Base-by-base conservation (phyloP, 2,888 invertebrate genomes). In the Xanthia icteritia region DNA sequence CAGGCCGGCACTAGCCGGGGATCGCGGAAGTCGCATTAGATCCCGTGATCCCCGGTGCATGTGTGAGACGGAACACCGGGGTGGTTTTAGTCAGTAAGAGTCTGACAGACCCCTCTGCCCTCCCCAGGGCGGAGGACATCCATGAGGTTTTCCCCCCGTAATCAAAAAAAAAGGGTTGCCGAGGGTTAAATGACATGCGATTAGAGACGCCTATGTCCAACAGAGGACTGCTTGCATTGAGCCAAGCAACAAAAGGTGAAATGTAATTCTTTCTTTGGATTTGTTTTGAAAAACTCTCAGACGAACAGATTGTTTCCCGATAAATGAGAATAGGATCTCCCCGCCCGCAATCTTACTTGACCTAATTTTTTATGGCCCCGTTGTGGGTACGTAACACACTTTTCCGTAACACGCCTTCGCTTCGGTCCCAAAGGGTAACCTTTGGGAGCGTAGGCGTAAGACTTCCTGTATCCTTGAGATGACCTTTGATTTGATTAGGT, bases 311-410 rank as follows among this genome's bases (percentile, higher is more conserved):
- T 78, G 71, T 71, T 72, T 58, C 17, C 61, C 56, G 36, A 80
- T 73, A 74, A 58, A 79, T 54, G 51, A 56, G 48, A 31, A 51
- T 8, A 63, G 48, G 56, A 63, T 63, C 13, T 71, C n/a, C 15
- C 11, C 5, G 58, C 27, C 74, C 54, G 45, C 64, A 58, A 64
- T 79, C 48, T 68, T 17, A 60, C 58, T 80, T 80, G 79, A 80
- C 79, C 79, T 60, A 80, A 69, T 79, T 79, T 67, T 79, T 74
- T 69, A 74, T 65, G 27, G 68, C 68, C 11, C 48, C 31, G 54
- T 31, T 45, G 36, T 11, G 17, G n/a, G n/a, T 68, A 45, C 45
- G 58, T 70, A 64, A 71, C 51, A 79, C 42, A 58, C 5, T 78
- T 76, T 54, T 39, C 8, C n/a, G n/a, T 56, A 56, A 56, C 13